These are phyloP conservation scores for Oreochromis niloticus DNA, from an alignment of 2,113 vertebrate genomes.

Conservation along the genomic window DNA sequence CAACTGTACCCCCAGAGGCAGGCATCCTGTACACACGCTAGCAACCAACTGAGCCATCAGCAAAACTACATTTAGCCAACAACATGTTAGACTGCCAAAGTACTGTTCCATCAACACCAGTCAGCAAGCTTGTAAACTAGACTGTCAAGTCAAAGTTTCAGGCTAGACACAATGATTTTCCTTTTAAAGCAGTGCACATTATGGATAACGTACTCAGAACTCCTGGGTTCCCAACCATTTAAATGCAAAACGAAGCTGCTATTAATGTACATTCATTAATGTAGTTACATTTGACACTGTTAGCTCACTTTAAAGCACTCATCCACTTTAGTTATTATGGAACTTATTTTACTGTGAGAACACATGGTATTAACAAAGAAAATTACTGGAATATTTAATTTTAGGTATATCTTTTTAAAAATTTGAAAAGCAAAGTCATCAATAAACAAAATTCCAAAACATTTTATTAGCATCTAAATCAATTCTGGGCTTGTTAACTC, in stretches of 20 bases:
- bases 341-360: not conserved
- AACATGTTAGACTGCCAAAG: conserved; percentile 7
- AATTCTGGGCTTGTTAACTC: not conserved
- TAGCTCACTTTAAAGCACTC: not conserved
- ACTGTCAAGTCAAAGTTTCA: conserved; percentile 22
- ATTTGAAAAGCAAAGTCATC: not conserved
- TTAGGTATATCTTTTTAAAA: not conserved
- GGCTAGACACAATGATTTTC: not conserved
- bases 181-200: not conserved
- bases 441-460: not conserved
- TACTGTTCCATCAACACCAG: conserved; percentile 31
- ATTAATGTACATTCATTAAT: not conserved
- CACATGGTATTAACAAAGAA: not conserved
- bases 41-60: conserved; percentile 25
- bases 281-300: not conserved
- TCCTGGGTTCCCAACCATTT: not conserved
- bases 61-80: conserved; percentile 29
- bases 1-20: not conserved
- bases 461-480: not conserved
- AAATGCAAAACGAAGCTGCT: not conserved
- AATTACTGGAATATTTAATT: not conserved
- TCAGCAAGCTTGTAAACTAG: conserved; percentile 11
- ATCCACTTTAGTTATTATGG: not conserved
- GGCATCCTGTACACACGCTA: not conserved
- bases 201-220: not conserved